Evolutionary conservation across 2,888 invertebrate genomes (phyloP).

Genomic region (Hemaris fuciformis): DNA sequence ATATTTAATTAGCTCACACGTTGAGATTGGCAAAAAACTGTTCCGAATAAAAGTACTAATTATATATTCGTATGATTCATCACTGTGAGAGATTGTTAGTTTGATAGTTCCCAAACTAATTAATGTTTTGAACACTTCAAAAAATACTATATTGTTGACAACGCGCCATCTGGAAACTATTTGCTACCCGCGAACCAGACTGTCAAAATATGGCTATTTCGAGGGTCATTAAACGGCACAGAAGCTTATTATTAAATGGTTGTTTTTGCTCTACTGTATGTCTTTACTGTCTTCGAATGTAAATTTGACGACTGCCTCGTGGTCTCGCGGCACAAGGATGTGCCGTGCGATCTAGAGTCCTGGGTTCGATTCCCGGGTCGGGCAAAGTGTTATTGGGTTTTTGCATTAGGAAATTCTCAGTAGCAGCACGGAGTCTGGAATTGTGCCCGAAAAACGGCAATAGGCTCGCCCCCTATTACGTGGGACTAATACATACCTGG

Average conservation of each 20-base stretch:
- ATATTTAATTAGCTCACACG: neutral
- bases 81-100: constrained; percentile 31
- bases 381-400: too few species aligned
- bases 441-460: too few species aligned
- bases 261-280: neutral
- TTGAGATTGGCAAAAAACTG: constrained; percentile 4
- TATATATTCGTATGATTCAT: constrained; percentile 29
- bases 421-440: too few species aligned
- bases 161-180: neutral
- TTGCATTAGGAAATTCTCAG: too few species aligned
- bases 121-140: constrained; percentile 26
- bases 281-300: too few species aligned
- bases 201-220: neutral
- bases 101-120: constrained; percentile 40
- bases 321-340: too few species aligned
- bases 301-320: too few species aligned
- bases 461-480: too few species aligned
- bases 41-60: neutral
- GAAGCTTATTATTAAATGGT: neutral
- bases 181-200: neutral
- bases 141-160: neutral
- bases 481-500: too few species aligned
- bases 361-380: too few species aligned
- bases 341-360: too few species aligned
- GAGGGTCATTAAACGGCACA: neutral